Base-by-base conservation (phyloP, 2,113 vertebrate genomes). In the Poecile atricapillus region DNA sequence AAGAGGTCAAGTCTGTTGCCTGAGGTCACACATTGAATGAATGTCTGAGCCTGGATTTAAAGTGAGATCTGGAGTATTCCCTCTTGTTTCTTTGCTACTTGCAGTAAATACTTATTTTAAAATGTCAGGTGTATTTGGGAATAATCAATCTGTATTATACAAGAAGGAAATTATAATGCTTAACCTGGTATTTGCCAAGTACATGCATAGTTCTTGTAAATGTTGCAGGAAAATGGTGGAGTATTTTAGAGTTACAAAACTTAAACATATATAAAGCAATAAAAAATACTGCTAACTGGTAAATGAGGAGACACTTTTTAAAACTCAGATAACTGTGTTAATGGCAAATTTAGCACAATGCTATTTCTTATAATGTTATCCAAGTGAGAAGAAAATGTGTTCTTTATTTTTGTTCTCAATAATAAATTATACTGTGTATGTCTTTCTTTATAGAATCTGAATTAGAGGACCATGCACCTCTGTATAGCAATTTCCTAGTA, bases 1-100 rank as follows among this genome's bases (percentile, higher is more conserved):
- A 91, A 63, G 83, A 94, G 91, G 94, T 92, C 78, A 90, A 74
- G 31, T 91, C 56, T 81, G 18, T 91, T 91, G 89, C 83, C 78
- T 73, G 87, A 94, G 87, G 94, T 97, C 87, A 71, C 70, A 31
- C 22, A n/a, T 5, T n/a, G 89, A 93, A 49, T 93, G 87, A 89
- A 83, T 89, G 64, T 56, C 50, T 91, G 56, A 93, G 71, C 44
- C 79, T 80, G 39, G 37, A 71, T 91, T 95, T 93, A 33, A 87
- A 81, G 85, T 65, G 43, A 73, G 58, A 70, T 49, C 28, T 70
- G 53, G 49, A 83, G 30, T 86, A 68, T 78, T 95, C 67, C 58
- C 70, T 77, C 58, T 85, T 93, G 76, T 47, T 87, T 87, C 63
- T 85, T 90, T 80, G 41, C 56, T 73, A 33, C 64, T 89, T 94